These are phyloP conservation scores for Toxotes jaculatrix DNA, from an alignment of 2,113 vertebrate species.

Conservation along the genomic window DNA sequence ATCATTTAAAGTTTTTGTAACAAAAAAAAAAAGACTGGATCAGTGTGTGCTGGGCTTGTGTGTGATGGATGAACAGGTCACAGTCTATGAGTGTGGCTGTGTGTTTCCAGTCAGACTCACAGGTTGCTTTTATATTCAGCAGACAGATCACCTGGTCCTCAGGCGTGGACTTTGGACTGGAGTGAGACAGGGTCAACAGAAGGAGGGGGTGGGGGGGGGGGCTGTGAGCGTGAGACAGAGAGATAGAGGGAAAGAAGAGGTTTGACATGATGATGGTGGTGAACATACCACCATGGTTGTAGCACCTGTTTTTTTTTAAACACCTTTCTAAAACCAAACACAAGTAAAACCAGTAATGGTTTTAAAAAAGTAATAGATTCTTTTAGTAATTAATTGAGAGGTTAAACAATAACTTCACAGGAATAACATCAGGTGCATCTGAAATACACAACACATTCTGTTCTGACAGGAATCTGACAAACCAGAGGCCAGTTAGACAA, in stretches of 20 bases:
- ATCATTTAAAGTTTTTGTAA: background rate
- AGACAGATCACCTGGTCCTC: conserved; percentile 3
- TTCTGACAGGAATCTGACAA: too few relatives aligned
- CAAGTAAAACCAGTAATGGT: too few relatives aligned
- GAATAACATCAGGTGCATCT: too few relatives aligned
- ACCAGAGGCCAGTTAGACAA: too few relatives aligned
- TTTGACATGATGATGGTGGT: background rate
- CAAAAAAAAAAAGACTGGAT: background rate
- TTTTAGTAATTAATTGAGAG: too few relatives aligned
- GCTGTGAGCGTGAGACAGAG: too few relatives aligned
- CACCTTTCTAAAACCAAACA: too few relatives aligned
- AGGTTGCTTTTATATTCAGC: conserved; percentile 14
- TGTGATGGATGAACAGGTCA: background rate
- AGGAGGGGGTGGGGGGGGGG: background rate
- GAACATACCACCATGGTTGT: background rate
- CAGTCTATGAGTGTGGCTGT: background rate
- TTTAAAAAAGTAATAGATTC: too few relatives aligned
- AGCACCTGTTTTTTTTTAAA: too few relatives aligned
- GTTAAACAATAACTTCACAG: too few relatives aligned
- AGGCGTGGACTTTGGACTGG: conserved; percentile 20
- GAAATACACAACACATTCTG: too few relatives aligned
- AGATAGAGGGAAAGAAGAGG: background rate
- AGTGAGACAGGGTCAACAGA: background rate
- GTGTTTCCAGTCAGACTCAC: background rate
- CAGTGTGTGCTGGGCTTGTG: background rate